Base-by-base conservation (phyloP, 1,140 invertebrate genomes). In the Portunus trituberculatus region DNA sequence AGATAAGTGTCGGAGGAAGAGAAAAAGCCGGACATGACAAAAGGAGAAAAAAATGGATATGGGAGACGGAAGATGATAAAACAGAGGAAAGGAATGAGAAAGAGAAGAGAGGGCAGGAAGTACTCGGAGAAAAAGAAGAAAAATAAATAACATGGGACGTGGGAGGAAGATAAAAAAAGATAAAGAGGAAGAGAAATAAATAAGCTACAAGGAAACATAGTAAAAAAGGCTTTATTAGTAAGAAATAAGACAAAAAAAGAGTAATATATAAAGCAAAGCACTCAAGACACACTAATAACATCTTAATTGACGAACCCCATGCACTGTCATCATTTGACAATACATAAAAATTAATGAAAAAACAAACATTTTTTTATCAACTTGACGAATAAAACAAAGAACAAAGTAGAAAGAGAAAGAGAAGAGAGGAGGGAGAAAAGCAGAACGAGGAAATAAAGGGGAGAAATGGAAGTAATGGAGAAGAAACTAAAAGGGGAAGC, bases 341-440 rank as follows among this genome's bases (percentile, higher is more conserved):
- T 10, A 90, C 25, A 59, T n/a, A 59, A 52, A 28, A 52, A 91
- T 7, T 7, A 52, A 59, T 7, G 28, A 59, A 59, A 39, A 83
- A 39, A 83, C 4, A 82, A 76, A 93, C n/a, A 93, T 4, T 67
- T 59, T 59, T 14, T 59, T 59, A 59, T 59, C 39, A 39, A 39
- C 39, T 39, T 6, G 39, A 6, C 39, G 91, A 93, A 39, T 39
- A 29, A 82, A 76, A 93, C n/a, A 93, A 28, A 93, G 67, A 28
- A 25, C 20, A 28, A 82, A 28, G 76, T 28, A 82, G 76, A 82
- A 28, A 82, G 76, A 82, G 76, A 86, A 32, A 25, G 83, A 86
- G 83, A 86, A 32, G 25, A 32, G 31, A 25, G 16, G 8, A 86
- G 83, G 25, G 83, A 25, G 83, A 86, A 32, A 28, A 32, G 31